Percentiles rank a stretch among this genome's conserved stretches.
These are phyloP conservation scores for Phyllotis vaccarum DNA, from an alignment of 2,797 vertebrate genomes.

Conservation along the genomic window DNA sequence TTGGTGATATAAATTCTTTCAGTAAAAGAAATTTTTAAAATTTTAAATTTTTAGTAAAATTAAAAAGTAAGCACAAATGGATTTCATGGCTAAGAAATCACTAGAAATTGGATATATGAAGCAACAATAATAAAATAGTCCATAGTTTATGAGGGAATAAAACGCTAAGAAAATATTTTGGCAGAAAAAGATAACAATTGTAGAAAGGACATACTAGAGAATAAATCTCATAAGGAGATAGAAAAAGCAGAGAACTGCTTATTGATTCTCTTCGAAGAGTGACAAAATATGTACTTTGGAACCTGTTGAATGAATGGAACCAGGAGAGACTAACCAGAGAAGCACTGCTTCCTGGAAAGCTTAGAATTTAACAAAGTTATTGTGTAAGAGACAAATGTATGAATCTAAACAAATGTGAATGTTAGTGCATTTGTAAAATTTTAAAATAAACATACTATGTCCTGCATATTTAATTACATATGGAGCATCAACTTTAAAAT, in stretches of 20 bases:
- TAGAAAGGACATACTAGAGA: neutral
- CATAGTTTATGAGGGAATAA: neutral
- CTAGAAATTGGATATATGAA: neutral
- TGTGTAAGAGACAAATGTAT: neutral
- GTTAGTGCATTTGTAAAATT: neutral
- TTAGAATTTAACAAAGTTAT: neutral
- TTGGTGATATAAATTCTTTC: neutral
- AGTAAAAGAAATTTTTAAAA: no score
- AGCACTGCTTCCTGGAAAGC: neutral
- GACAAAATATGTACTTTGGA: neutral
- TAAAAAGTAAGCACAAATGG: neutral
- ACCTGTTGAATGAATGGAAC: neutral
- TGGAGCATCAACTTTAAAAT: neutral
- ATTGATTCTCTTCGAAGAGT: neutral
- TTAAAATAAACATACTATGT: neutral
- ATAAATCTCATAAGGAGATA: neutral
- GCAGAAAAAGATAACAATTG: neutral
- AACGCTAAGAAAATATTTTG: neutral
- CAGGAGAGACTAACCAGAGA: neutral
- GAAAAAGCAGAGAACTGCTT: neutral
- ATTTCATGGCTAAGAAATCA: neutral
- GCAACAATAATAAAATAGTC: neutral
- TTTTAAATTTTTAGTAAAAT: fast-evolving
- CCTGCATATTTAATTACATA: neutral
- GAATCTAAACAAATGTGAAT: slow-evolving; percentile 21